phyloP scores from a whole-genome alignment of 2,797 vertebrate genomes.

The Oryzias sinensis region DNA sequence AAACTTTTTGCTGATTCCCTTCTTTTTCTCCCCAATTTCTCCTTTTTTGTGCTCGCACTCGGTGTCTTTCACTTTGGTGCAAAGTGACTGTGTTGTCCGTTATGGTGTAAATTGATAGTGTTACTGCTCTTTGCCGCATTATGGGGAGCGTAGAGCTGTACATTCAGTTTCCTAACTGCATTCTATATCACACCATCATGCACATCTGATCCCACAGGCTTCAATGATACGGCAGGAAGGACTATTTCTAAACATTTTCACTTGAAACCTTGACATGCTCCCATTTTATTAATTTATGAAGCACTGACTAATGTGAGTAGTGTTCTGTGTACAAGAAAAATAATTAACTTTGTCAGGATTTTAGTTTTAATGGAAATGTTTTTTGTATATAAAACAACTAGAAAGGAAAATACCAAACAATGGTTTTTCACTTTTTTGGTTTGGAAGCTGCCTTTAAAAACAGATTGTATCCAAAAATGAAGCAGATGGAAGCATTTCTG shows the following conservation, averaged over 20 bases:
- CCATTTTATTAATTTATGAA: constrained; percentile 1
- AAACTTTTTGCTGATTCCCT: not conserved
- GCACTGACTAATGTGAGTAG: too few relatives aligned
- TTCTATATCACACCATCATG: constrained; percentile 66
- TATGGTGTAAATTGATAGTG: constrained; percentile 72
- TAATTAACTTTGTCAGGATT: too few relatives aligned
- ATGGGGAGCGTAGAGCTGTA: constrained; percentile 61
- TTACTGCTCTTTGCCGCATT: constrained; percentile 66
- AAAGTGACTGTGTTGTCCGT: constrained; percentile 69
- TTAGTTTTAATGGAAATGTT: too few relatives aligned
- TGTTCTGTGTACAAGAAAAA: too few relatives aligned
- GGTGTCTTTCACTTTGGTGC: constrained; percentile 69
- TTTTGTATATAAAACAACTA: too few relatives aligned
- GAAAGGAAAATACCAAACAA: too few relatives aligned
- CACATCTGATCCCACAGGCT: constrained; percentile 61
- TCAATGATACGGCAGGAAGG: constrained; percentile 43
- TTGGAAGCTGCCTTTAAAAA: too few relatives aligned
- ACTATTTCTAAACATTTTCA: constrained; percentile 47
- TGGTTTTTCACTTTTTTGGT: too few relatives aligned
- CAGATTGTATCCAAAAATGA: too few relatives aligned
- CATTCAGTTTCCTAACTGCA: constrained; percentile 69
- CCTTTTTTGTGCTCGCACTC: constrained; percentile 41
- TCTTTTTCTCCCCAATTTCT: constrained; percentile 18
- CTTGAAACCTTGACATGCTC: constrained; percentile 34
- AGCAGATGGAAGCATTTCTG: too few relatives aligned